Conservation (phyloP, 2,888 invertebrate genomes). For the Rotaria socialis region DNA sequence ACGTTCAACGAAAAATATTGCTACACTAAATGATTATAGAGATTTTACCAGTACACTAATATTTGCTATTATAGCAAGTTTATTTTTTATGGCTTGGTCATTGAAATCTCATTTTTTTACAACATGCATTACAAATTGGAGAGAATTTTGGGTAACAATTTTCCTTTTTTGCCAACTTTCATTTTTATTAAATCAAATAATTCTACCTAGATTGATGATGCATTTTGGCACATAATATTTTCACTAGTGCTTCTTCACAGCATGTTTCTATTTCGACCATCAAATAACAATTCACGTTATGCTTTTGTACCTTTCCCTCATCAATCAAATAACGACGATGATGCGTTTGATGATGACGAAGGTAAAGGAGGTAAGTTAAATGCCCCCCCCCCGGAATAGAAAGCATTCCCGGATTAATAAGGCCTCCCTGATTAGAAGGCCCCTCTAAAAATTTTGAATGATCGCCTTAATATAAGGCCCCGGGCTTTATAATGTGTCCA, state of each 20-base stretch:
- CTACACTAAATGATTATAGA: conserved; percentile 77
- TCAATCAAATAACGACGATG: conserved; percentile 47
- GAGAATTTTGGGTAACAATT: not conserved
- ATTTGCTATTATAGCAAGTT: conserved; percentile 83
- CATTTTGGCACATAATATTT: conserved; percentile 89
- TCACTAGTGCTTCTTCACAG: conserved; percentile 79
- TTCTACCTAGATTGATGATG: conserved; percentile 69
- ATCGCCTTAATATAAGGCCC: no score
- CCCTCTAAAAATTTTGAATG: no score
- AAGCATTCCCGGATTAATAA: no score
- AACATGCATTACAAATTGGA: conserved; percentile 57
- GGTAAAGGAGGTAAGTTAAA: conserved; percentile 37
- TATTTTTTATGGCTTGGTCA: conserved; percentile 86
- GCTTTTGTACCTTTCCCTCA: conserved; percentile 87
- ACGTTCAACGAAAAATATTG: conserved; percentile 79
- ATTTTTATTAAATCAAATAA: no score
- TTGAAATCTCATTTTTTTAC: conserved; percentile 73
- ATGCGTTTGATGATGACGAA: conserved; percentile 37
- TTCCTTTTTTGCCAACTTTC: no score
- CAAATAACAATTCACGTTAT: conserved; percentile 83
- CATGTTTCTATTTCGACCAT: conserved; percentile 89
- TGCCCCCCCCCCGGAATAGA: no score
- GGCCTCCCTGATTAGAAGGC: no score
- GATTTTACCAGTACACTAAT: conserved; percentile 90
- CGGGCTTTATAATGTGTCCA: no score